Evolutionary conservation across 2,888 invertebrate species (phyloP), one percentile per base, ranked within the genome.

Genomic region (Caenorhabditis wallacei): DNA sequence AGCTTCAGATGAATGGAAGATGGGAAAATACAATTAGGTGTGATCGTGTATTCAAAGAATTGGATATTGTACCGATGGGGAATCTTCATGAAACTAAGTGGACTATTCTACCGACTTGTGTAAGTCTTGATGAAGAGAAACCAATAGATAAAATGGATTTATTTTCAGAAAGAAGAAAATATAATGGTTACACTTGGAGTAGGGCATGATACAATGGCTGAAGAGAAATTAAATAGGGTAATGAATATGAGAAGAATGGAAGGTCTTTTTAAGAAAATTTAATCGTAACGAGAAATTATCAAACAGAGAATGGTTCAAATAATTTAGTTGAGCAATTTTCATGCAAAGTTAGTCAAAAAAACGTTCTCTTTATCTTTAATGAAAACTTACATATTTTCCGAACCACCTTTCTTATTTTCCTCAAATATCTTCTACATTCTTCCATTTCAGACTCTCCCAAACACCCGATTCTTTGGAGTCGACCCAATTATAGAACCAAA

Each of bases 401-500:
- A n/a, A n/a, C 8, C 10, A 37, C 37, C 37, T 10, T 7, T 37
- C 24, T 20, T 13, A 24, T 1, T 11, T 24, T 43, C 3, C 26
- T 13, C 13, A 10, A 37, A 4, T 37, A 37, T 7, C 10, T 37
- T 37, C 10, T 37, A 37, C 10, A 7, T 37, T 37, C 37, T 37
- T 51, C 30, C n/a, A n/a, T n/a, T n/a, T n/a, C n/a, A 53, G 57
- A 70, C 70, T 13, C 59, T 72, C 7, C 72, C 72, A 0, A 51
- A 61, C 35, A 64, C 71, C 22, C 18, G 57, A 24, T 72, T 83
- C 59, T 71, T 57, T 46, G 84, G 84, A 11, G 84, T 74, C 56
- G 84, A 84, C n/a, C 84, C 80, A 30, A 84, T 84, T 10, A 71
- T 63, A n/a, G 78, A 72, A 18, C 54, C 70, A 11, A 78, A 82